Conservation (phyloP, 2,113 vertebrate genomes). For the Petromus typicus region DNA sequence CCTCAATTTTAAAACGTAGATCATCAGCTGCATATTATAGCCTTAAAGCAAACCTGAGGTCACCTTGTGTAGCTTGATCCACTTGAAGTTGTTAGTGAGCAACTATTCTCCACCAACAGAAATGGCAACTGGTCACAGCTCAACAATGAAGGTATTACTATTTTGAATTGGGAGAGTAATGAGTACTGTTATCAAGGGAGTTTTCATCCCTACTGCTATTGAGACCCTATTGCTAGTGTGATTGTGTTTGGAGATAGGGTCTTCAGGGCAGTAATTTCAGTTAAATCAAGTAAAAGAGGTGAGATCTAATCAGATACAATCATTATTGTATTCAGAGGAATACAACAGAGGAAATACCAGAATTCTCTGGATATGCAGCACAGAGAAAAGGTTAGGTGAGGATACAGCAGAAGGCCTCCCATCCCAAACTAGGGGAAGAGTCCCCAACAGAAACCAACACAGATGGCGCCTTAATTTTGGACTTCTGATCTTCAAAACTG, state of each 20-base stretch:
- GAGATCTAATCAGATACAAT: not conserved
- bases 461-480: not conserved
- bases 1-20: not conserved
- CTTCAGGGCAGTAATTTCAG: not conserved
- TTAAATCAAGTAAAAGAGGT: not conserved
- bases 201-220: fast-evolving
- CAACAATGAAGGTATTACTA: not conserved
- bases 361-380: not conserved
- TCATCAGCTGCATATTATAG: not conserved
- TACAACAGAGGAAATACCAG: not conserved
- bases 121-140: not conserved
- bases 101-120: not conserved
- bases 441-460: not conserved
- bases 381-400: not conserved
- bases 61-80: not conserved
- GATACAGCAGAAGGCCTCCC: not conserved
- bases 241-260: not conserved
- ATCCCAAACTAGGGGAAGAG: not conserved
- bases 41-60: not conserved
- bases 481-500: not conserved
- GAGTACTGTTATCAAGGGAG: not conserved
- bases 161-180: not conserved
- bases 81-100: not conserved
- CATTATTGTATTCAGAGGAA: not conserved
- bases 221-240: not conserved